Conservation (phyloP, 2,797 vertebrate species). For the Crenuchus spilurus region DNA sequence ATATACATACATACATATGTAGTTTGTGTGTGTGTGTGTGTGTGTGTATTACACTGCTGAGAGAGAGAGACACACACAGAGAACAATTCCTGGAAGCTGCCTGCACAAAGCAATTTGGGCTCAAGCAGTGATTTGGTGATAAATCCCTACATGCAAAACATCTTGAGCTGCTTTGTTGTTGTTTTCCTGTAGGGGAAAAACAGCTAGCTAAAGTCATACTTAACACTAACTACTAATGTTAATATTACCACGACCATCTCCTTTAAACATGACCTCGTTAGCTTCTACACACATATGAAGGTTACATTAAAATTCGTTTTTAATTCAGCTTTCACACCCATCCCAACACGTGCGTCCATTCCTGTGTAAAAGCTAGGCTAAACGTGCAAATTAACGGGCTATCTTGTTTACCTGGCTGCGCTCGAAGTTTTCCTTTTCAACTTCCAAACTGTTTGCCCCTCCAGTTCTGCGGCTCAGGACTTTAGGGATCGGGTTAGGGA, state of each 20-base stretch:
- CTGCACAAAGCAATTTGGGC: background rate
- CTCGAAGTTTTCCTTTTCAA: slow-evolving; percentile 90
- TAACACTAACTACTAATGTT: background rate
- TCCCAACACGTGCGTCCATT: too few species aligned
- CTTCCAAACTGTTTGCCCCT: slow-evolving; percentile 83
- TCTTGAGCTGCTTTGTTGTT: background rate
- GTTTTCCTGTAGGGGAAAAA: background rate
- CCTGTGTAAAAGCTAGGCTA: background rate
- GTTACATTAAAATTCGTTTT: too few species aligned
- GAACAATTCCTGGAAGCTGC: slow-evolving; percentile 25
- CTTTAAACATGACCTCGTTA: background rate
- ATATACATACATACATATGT: too few species aligned
- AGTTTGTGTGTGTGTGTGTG: too few species aligned
- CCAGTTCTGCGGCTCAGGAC: slow-evolving; percentile 84
- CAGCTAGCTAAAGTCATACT: background rate
- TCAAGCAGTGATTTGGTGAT: background rate
- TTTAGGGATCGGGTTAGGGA: slow-evolving; percentile 89
- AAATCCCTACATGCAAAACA: background rate
- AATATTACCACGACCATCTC: too few species aligned
- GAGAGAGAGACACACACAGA: too few species aligned
- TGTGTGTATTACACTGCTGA: too few species aligned
- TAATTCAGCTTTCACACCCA: too few species aligned
- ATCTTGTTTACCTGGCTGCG: slow-evolving; percentile 90
- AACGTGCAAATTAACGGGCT: too few species aligned
- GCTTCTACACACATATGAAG: background rate